A percentile compares a stretch with the other conserved stretches of the same genome.
Conservation (phyloP, 2,113 vertebrate genomes). For the Spea multiplicata region DNA sequence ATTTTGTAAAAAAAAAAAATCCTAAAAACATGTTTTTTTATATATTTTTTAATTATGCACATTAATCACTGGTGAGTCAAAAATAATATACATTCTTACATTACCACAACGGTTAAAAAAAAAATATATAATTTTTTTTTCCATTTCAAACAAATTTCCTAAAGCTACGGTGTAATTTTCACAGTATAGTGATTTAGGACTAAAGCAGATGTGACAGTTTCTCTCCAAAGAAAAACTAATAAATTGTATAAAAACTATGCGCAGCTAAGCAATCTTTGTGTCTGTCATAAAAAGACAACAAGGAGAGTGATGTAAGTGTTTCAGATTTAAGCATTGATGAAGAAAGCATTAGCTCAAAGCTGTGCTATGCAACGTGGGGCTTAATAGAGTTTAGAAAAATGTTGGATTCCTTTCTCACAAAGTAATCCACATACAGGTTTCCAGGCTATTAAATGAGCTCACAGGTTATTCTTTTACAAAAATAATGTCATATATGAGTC, state of each 20-base stretch:
- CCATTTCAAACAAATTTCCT: not conserved
- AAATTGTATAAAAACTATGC: constrained; percentile 16
- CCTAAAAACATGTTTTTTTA: not conserved
- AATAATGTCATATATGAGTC: constrained; percentile 25
- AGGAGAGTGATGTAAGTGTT: constrained; percentile 36
- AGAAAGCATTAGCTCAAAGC: constrained; percentile 9
- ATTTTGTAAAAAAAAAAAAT: not conserved
- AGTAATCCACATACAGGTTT: constrained; percentile 29
- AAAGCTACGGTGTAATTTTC: not conserved
- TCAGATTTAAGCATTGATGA: not conserved
- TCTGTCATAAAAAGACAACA: constrained; percentile 31
- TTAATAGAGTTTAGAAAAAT: constrained; percentile 16
- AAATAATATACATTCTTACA: not conserved
- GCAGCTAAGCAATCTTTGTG: constrained; percentile 7
- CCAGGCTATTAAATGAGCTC: constrained; percentile 32
- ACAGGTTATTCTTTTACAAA: constrained; percentile 23
- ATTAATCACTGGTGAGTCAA: not conserved
- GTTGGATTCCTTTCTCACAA: constrained; percentile 21
- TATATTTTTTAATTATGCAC: not conserved
- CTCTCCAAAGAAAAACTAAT: constrained; percentile 15
- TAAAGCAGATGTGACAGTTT: constrained; percentile 25
- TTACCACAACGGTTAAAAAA: not conserved
- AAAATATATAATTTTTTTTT: not conserved
- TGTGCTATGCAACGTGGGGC: constrained; percentile 13
- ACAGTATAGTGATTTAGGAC: not conserved